phyloP scores from a whole-genome alignment of 2,113 vertebrate genomes.

The Percopsis transmontana region DNA sequence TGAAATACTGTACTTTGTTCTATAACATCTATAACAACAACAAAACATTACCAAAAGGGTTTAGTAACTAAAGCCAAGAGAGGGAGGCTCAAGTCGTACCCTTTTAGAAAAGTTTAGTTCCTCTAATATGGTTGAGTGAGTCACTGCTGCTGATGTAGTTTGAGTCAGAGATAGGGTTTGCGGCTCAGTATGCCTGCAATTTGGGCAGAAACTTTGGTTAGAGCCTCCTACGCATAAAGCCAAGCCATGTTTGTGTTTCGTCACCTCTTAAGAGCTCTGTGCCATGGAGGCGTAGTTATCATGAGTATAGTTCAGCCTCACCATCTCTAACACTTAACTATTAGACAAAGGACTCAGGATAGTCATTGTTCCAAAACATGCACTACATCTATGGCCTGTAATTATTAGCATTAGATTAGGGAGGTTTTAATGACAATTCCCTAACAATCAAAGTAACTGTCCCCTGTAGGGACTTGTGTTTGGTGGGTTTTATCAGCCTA shows the following conservation, averaged over 20 bases:
- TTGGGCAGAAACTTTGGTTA: slow-evolving; percentile 19
- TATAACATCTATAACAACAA: too few species aligned
- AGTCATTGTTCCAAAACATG: neutral
- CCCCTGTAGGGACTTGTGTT: neutral
- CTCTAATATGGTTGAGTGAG: slow-evolving; percentile 49
- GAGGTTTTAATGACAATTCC: slow-evolving; percentile 12
- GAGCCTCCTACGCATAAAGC: slow-evolving; percentile 54
- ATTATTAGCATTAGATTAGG: neutral
- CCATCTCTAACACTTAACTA: neutral
- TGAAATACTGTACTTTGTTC: slow-evolving; percentile 37
- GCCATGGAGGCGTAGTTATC: neutral
- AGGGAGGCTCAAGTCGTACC: neutral
- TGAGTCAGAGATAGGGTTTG: slow-evolving; percentile 53
- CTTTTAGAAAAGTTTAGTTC: slow-evolving; percentile 40
- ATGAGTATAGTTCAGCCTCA: neutral
- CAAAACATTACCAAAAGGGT: neutral
- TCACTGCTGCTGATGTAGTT: slow-evolving; percentile 52
- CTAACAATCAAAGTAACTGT: too few species aligned
- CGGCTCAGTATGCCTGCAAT: slow-evolving; percentile 31
- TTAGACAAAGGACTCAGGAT: neutral
- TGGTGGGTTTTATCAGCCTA: neutral
- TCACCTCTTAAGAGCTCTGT: slow-evolving; percentile 28
- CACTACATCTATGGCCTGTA: neutral
- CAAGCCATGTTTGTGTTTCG: slow-evolving; percentile 54
- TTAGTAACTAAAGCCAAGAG: neutral